These are phyloP conservation scores for Ischnus inquisitorius DNA, from an alignment of 2,888 invertebrate genomes.

Conservation along the genomic window DNA sequence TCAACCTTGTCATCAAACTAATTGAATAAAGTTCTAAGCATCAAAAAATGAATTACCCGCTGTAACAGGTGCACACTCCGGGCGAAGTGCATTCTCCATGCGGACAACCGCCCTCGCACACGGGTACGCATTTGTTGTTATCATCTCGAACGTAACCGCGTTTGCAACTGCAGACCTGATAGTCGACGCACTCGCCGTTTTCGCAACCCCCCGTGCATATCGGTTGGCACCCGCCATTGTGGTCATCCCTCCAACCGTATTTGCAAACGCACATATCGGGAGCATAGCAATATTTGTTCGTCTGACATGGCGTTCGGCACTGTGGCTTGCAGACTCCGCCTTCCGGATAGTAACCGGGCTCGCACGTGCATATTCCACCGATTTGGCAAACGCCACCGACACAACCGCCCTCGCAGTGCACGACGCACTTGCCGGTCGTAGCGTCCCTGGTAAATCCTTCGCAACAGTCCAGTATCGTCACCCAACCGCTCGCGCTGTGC, in stretches of 20 bases:
- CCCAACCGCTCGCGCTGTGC: slow-evolving; percentile 71
- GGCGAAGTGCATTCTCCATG: slow-evolving; percentile 81
- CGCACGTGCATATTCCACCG: slow-evolving; percentile 89
- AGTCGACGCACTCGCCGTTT: slow-evolving; percentile 82
- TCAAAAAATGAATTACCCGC: slow-evolving; percentile 75
- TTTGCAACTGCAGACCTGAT: slow-evolving; percentile 79
- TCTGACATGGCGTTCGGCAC: slow-evolving; percentile 87
- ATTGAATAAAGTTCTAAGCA: not conserved
- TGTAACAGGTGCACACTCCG: slow-evolving; percentile 79
- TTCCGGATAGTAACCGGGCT: slow-evolving; percentile 87
- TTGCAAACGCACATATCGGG: slow-evolving; percentile 88
- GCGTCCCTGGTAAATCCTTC: slow-evolving; percentile 89
- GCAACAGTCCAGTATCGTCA: slow-evolving; percentile 88
- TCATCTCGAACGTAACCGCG: slow-evolving; percentile 79
- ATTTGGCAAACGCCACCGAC: slow-evolving; percentile 90
- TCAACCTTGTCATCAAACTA: too few species aligned
- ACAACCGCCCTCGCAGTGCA: slow-evolving; percentile 89
- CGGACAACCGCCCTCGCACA: slow-evolving; percentile 82
- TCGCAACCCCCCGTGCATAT: slow-evolving; percentile 83
- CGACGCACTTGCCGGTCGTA: slow-evolving; percentile 87
- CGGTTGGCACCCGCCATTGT: slow-evolving; percentile 85
- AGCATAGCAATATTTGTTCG: slow-evolving; percentile 86
- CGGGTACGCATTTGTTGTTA: slow-evolving; percentile 77
- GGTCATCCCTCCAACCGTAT: slow-evolving; percentile 85
- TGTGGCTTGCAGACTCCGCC: slow-evolving; percentile 89